Evolutionary conservation across 2,797 vertebrate genomes (phyloP).

Genomic region (Linurgus olivaceus): DNA sequence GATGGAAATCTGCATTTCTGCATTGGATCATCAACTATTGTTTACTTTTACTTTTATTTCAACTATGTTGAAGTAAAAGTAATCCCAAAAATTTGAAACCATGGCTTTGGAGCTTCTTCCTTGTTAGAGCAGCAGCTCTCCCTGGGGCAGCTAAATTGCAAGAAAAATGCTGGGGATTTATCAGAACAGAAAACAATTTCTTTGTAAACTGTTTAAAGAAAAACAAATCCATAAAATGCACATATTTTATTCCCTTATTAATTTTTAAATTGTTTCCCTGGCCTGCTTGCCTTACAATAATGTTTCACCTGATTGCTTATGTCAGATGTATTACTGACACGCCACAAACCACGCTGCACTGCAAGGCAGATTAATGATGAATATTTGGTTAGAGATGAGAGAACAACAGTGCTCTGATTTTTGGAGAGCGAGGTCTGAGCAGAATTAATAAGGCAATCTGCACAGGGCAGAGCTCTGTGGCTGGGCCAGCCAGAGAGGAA

Average conservation of each 20-base stretch:
- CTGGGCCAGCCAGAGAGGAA: neutral
- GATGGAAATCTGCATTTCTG: accelerated
- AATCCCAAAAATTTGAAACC: neutral
- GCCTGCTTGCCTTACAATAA: conserved; percentile 3
- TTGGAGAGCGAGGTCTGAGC: neutral
- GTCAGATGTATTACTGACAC: conserved; percentile 41
- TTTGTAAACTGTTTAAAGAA: conserved; percentile 21
- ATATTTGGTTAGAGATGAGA: conserved; percentile 52
- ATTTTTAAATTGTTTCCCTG: conserved; percentile 41
- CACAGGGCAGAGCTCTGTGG: neutral
- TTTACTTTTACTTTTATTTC: neutral
- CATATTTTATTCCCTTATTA: conserved; percentile 60
- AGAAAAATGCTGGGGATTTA: neutral
- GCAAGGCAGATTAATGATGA: conserved; percentile 47
- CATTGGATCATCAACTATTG: neutral
- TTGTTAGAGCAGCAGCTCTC: neutral
- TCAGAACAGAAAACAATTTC: neutral
- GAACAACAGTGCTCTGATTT: conserved; percentile 44
- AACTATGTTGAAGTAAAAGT: neutral
- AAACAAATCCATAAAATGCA: conserved; percentile 18
- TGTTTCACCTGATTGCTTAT: conserved; percentile 58
- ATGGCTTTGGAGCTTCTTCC: neutral
- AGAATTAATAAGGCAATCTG: conserved; percentile 53
- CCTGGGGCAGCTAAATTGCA: neutral
- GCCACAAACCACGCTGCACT: conserved; percentile 34